phyloP scores from a whole-genome alignment of 2,888 invertebrate species.

The Tenodera sinensis region DNA sequence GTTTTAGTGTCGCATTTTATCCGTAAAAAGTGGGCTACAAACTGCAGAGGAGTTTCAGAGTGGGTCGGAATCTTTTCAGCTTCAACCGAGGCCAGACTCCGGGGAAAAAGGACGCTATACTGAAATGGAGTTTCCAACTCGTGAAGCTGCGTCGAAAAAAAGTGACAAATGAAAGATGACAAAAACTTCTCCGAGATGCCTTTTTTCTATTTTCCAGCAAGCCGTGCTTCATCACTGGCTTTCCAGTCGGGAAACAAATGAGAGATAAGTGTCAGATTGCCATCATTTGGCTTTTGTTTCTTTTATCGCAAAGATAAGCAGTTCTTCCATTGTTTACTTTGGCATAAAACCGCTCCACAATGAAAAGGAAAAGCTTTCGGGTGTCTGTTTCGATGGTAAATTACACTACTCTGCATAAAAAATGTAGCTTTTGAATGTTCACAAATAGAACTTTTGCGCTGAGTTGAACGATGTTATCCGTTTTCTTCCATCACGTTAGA shows the following conservation, averaged over 20 bases:
- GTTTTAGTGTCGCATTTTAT: too few species aligned
- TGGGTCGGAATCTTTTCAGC: neutral
- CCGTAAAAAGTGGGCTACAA: neutral
- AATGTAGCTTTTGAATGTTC: too few species aligned
- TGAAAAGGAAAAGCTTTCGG: too few species aligned
- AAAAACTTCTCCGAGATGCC: neutral
- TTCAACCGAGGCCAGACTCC: neutral
- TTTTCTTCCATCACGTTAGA: too few species aligned
- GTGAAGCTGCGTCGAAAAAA: neutral
- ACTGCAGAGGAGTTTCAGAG: neutral
- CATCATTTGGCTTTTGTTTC: neutral
- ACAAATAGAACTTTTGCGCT: too few species aligned
- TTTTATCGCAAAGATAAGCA: neutral
- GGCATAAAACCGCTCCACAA: too few species aligned
- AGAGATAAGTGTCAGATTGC: neutral
- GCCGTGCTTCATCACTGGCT: neutral
- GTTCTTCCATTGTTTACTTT: too few species aligned
- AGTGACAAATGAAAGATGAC: neutral
- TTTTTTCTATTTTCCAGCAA: neutral
- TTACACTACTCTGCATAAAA: too few species aligned
- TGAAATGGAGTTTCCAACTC: neutral
- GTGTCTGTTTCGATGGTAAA: too few species aligned
- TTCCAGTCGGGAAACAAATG: neutral
- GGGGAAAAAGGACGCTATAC: neutral
- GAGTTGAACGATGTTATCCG: too few species aligned